Evolutionary conservation across 1,140 invertebrate genomes (phyloP).

Genomic region (Bursaphelenchus mucronatus): DNA sequence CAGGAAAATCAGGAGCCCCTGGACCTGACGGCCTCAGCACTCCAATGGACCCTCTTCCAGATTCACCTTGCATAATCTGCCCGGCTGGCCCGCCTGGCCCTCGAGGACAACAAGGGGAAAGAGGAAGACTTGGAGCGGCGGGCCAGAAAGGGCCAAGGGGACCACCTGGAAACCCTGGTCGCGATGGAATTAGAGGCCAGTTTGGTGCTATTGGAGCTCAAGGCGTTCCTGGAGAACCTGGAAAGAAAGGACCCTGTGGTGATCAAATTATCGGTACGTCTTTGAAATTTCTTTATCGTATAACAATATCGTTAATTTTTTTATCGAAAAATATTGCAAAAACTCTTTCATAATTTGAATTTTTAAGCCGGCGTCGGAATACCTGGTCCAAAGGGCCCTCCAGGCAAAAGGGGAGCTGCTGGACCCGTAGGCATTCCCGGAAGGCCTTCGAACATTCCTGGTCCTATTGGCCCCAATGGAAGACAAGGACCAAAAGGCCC

Average conservation of each 20-base stretch:
- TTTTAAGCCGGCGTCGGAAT: conserved; percentile 19
- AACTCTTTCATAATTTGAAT: no score
- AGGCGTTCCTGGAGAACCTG: conserved; percentile 3
- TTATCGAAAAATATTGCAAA: background rate
- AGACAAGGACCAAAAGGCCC: conserved; percentile 15
- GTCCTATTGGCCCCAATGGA: conserved; percentile 24
- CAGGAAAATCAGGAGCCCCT: conserved; percentile 14
- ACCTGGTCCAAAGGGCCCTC: conserved; percentile 11
- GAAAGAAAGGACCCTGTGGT: conserved; percentile 11
- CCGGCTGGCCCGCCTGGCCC: conserved; percentile 33
- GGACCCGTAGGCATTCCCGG: conserved; percentile 27
- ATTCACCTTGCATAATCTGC: conserved; percentile 33
- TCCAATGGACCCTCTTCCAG: conserved; percentile 5
- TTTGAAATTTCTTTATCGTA: background rate
- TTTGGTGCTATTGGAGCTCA: background rate
- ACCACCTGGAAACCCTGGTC: conserved; percentile 21
- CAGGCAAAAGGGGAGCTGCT: conserved; percentile 19
- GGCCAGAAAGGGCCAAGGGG: conserved; percentile 27
- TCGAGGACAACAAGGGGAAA: conserved; percentile 30
- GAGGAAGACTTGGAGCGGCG: conserved; percentile 22
- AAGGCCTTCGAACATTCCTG: conserved; percentile 18
- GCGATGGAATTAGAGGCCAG: conserved; percentile 10
- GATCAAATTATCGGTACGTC: conserved; percentile 14
- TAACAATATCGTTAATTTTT: background rate
- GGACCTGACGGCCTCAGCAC: conserved; percentile 22